Conservation (phyloP, 2,113 vertebrate species). For the Lutjanus erythropterus region DNA sequence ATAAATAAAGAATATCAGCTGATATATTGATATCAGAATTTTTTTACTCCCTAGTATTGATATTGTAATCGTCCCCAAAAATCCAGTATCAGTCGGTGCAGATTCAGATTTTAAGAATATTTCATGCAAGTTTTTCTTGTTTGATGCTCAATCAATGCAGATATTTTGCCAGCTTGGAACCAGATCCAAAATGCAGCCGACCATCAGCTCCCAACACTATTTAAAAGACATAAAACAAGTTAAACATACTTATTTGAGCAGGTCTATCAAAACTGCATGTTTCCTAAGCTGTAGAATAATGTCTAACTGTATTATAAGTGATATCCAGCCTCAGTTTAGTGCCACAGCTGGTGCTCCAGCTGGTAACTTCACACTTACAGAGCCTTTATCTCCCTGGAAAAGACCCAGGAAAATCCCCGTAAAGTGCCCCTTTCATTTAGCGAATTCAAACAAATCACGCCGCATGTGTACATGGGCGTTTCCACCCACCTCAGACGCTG, state of each 20-base stretch:
- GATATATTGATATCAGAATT: too few relatives aligned
- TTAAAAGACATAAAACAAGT: background rate
- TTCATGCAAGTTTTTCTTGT: too few relatives aligned
- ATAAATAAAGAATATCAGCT: too few relatives aligned
- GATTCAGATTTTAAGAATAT: too few relatives aligned
- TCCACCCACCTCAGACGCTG: slow-evolving; percentile 58
- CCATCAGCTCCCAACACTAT: too few relatives aligned
- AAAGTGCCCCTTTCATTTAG: slow-evolving; percentile 54
- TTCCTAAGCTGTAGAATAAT: background rate
- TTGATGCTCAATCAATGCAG: too few relatives aligned
- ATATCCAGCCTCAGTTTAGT: slow-evolving; percentile 4
- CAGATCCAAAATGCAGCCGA: background rate
- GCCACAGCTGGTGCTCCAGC: background rate
- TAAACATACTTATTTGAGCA: background rate
- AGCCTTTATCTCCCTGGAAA: slow-evolving; percentile 50
- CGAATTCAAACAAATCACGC: slow-evolving; percentile 58
- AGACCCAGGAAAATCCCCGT: slow-evolving; percentile 59
- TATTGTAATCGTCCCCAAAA: too few relatives aligned
- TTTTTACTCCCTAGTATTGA: too few relatives aligned
- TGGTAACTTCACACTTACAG: slow-evolving; percentile 23
- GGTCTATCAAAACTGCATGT: background rate
- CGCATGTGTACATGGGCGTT: slow-evolving; percentile 39
- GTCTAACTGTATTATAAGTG: too few relatives aligned
- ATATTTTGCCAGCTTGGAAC: background rate
- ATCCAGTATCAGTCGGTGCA: too few relatives aligned